phyloP scores from a whole-genome alignment of 2,113 vertebrate species.

The Esox niger region DNA sequence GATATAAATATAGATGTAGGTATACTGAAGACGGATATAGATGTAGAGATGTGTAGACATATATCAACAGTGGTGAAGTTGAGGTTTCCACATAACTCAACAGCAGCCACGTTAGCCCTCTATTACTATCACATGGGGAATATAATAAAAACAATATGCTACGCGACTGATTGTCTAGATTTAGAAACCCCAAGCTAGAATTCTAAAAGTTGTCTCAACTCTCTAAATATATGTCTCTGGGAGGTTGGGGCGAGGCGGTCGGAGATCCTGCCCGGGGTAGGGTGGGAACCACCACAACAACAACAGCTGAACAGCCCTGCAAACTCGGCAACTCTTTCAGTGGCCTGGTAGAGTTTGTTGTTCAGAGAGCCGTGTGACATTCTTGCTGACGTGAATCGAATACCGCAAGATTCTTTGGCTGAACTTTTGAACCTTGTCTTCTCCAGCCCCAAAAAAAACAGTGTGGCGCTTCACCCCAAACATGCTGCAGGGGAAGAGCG shows the following conservation, averaged over 20 bases:
- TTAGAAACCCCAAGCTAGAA: too few species aligned
- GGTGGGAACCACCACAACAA: conserved; percentile 1
- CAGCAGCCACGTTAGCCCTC: too few species aligned
- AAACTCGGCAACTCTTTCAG: conserved; percentile 43
- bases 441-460: conserved; percentile 52
- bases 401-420: conserved; percentile 66
- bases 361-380: conserved; percentile 47
- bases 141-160: too few species aligned
- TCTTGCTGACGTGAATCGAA: conserved; percentile 62
- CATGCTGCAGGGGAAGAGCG: conserved; percentile 11
- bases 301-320: conserved; percentile 51
- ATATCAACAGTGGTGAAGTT: too few species aligned
- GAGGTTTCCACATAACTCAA: too few species aligned
- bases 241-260: conserved; percentile 3
- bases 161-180: too few species aligned
- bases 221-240: conserved; percentile 8
- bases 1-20: too few species aligned
- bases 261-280: background rate
- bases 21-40: too few species aligned
- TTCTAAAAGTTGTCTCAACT: too few species aligned
- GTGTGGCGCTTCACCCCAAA: conserved; percentile 33
- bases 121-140: too few species aligned
- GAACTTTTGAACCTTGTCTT: conserved; percentile 65
- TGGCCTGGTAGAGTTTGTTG: conserved; percentile 23
- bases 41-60: too few species aligned